Conservation (phyloP, 2,888 invertebrate genomes). For the Ophion ellenae region DNA sequence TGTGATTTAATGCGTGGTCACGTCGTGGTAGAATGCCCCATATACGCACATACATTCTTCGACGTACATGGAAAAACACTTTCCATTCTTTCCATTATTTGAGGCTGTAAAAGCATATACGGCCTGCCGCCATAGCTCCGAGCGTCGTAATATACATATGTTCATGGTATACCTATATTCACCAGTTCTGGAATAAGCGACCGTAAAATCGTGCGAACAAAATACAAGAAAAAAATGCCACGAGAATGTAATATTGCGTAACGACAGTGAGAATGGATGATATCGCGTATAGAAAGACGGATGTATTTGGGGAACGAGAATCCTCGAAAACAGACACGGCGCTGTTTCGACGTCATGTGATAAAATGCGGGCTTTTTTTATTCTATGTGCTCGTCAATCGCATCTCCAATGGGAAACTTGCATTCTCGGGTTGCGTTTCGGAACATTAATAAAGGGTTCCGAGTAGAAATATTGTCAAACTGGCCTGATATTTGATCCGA, state of each 20-base stretch:
- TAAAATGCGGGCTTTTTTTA: too few species aligned
- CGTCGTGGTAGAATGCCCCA: conserved; percentile 10
- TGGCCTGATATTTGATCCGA: too few species aligned
- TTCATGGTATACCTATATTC: not conserved
- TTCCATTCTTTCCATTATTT: conserved; percentile 67
- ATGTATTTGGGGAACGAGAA: conserved; percentile 1
- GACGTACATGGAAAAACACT: conserved; percentile 68
- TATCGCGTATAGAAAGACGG: conserved; percentile 3
- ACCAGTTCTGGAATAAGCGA: conserved; percentile 21
- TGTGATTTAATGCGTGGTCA: not conserved
- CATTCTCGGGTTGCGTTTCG: too few species aligned
- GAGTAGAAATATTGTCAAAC: too few species aligned
- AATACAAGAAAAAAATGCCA: conserved; percentile 1
- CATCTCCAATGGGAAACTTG: too few species aligned
- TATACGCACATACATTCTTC: conserved; percentile 35
- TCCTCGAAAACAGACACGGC: too few species aligned
- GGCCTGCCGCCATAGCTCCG: conserved; percentile 35
- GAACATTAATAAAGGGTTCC: too few species aligned
- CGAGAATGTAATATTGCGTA: conserved; percentile 34
- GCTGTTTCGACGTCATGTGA: too few species aligned
- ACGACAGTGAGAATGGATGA: conserved; percentile 24
- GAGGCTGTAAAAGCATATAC: conserved; percentile 63
- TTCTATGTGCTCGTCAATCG: too few species aligned
- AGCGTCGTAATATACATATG: conserved; percentile 9
- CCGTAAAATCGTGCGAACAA: conserved; percentile 36